phyloP scores from a whole-genome alignment of 1,140 invertebrate genomes.

The Bombus huntii region DNA sequence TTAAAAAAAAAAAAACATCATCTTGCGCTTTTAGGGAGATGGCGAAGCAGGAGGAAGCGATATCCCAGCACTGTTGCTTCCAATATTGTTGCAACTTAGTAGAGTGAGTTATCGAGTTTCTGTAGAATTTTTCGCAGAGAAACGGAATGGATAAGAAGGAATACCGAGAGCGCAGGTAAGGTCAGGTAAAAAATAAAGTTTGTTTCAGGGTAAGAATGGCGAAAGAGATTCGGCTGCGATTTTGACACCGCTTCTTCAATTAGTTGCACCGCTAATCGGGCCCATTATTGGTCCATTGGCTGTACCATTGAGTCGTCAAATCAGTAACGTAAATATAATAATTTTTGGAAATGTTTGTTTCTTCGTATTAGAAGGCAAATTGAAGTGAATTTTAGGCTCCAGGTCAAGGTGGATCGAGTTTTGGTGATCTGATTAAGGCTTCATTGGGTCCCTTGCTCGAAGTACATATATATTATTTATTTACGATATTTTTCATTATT shows the following conservation, averaged over 20 bases:
- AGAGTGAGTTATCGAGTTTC: conserved; percentile 61
- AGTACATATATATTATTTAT: conserved; percentile 60
- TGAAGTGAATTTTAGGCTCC: conserved; percentile 67
- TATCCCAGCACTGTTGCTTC: conserved; percentile 72
- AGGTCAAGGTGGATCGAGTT: conserved; percentile 68
- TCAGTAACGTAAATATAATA: conserved; percentile 72
- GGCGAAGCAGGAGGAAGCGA: conserved; percentile 69
- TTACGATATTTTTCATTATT: too few relatives aligned
- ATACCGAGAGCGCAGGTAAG: background rate
- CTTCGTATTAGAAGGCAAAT: background rate
- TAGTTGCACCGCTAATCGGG: conserved; percentile 75
- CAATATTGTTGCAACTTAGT: conserved; percentile 71
- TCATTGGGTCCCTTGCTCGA: conserved; percentile 69
- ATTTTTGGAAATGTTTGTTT: background rate
- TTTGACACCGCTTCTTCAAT: conserved; percentile 72
- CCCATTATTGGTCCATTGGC: conserved; percentile 75
- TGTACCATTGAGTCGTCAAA: conserved; percentile 72
- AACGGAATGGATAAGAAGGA: background rate
- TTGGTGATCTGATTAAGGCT: conserved; percentile 59
- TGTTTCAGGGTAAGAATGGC: conserved; percentile 73
- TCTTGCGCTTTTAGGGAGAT: conserved; percentile 69
- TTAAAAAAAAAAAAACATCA: background rate
- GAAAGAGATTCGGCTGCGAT: conserved; percentile 74
- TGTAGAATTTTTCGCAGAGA: too few relatives aligned
- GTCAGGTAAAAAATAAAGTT: background rate